A percentile compares a stretch with the other conserved stretches of the same genome.
phyloP scores from a whole-genome alignment of 2,113 vertebrate species.

The Ceyx melanurus region DNA sequence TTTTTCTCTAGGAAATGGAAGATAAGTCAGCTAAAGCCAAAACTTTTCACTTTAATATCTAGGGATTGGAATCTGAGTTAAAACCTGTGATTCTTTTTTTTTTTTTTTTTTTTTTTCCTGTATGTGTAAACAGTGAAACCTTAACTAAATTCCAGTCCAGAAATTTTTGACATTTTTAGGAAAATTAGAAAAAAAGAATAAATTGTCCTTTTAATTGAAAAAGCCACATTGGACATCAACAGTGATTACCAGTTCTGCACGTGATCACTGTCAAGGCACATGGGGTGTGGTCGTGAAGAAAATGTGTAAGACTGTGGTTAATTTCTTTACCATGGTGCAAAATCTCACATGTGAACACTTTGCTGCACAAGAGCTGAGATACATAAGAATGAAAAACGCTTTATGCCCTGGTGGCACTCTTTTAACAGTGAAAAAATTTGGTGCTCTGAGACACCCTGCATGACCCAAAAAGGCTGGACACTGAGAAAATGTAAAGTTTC shows the following conservation, averaged over 20 bases:
- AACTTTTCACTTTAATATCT: not conserved
- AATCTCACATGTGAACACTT: not conserved
- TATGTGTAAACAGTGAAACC: not conserved
- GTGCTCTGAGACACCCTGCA: not conserved
- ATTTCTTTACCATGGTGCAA: not conserved
- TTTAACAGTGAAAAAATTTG: not conserved
- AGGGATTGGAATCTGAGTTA: not conserved
- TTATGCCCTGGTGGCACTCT: accelerated
- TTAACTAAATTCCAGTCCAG: not conserved
- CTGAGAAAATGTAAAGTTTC: not conserved
- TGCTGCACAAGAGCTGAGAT: not conserved
- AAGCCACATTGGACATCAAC: not conserved
- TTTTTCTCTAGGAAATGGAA: not conserved
- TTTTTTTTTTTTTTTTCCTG: not conserved
- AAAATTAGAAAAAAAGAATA: not conserved
- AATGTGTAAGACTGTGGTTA: not conserved
- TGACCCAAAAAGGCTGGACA: not conserved
- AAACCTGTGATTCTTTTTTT: not conserved
- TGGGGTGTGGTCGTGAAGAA: not conserved
- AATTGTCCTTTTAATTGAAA: not conserved
- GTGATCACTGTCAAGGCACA: accelerated
- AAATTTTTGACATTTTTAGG: not conserved
- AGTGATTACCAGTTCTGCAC: not conserved
- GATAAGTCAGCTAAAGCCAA: not conserved
- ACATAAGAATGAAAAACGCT: accelerated